Evolutionary conservation across 2,113 vertebrate species (phyloP).

Genomic region (Ceyx margarethae): DNA sequence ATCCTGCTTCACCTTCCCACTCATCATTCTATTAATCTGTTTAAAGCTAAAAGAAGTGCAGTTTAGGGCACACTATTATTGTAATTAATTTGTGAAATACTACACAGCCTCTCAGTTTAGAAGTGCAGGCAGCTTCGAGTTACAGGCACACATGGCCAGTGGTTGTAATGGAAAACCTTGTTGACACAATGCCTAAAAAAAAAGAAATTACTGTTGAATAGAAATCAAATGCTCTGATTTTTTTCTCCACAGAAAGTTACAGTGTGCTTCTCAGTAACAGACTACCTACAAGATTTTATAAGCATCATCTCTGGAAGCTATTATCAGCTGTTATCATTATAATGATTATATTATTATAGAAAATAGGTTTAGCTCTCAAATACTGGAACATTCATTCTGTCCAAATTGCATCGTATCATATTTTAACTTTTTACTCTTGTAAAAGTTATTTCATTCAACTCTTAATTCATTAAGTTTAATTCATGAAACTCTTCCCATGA

Average conservation of each 20-base stretch:
- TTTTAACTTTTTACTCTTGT: background rate
- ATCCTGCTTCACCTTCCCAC: background rate
- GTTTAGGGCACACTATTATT: background rate
- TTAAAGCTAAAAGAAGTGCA: background rate
- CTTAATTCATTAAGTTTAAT: background rate
- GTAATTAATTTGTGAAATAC: slow-evolving; percentile 20
- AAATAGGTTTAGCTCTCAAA: background rate
- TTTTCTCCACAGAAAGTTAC: background rate
- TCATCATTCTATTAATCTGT: background rate
- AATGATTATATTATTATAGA: too few relatives aligned
- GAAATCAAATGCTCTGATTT: background rate
- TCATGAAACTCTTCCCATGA: background rate
- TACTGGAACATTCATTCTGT: background rate
- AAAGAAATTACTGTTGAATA: background rate
- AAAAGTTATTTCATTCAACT: background rate
- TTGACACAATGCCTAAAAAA: slow-evolving; percentile 8
- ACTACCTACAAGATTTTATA: background rate
- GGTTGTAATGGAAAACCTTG: background rate
- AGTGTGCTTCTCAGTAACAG: background rate
- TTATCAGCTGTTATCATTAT: too few relatives aligned
- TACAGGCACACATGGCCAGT: background rate
- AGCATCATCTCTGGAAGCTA: background rate
- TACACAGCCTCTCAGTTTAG: background rate
- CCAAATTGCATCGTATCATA: background rate
- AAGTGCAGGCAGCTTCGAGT: background rate